phyloP scores from a whole-genome alignment of 1,140 invertebrate genomes.

The Megalonaias nervosa region DNA sequence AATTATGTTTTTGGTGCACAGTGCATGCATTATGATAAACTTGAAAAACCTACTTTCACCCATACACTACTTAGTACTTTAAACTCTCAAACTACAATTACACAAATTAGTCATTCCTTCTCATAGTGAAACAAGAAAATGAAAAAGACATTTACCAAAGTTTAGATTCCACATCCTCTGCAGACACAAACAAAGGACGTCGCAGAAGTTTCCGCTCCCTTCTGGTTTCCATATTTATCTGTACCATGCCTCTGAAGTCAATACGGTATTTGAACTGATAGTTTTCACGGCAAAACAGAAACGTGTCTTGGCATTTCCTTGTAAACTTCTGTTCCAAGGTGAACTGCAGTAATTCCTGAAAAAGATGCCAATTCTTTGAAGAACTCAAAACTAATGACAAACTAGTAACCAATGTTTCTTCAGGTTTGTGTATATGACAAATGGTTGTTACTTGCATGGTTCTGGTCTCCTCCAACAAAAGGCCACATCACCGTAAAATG shows the following conservation, averaged over 20 bases:
- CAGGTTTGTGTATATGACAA: no score
- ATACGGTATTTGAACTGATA: constrained; percentile 38
- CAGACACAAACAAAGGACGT: constrained; percentile 41
- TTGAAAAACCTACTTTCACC: neutral
- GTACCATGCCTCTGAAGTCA: constrained; percentile 47
- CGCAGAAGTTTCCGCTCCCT: constrained; percentile 36
- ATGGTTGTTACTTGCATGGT: no score
- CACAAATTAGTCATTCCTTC: no score
- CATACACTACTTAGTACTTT: neutral
- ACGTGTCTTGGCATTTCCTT: constrained; percentile 7
- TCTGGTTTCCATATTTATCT: constrained; percentile 37
- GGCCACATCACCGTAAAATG: no score
- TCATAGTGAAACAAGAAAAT: no score
- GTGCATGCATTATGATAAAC: neutral
- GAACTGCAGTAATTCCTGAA: constrained; percentile 20
- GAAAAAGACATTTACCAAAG: constrained; percentile 17
- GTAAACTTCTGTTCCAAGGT: constrained; percentile 27
- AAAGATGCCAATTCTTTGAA: neutral
- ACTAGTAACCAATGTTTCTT: no score
- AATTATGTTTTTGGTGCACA: neutral
- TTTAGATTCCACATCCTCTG: constrained; percentile 33
- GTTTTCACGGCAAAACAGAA: constrained; percentile 18
- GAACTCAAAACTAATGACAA: no score
- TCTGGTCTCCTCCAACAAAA: no score
- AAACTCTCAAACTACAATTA: neutral